Evolutionary conservation across 2,888 invertebrate genomes (phyloP).

Genomic region (Rotaria macrura): DNA sequence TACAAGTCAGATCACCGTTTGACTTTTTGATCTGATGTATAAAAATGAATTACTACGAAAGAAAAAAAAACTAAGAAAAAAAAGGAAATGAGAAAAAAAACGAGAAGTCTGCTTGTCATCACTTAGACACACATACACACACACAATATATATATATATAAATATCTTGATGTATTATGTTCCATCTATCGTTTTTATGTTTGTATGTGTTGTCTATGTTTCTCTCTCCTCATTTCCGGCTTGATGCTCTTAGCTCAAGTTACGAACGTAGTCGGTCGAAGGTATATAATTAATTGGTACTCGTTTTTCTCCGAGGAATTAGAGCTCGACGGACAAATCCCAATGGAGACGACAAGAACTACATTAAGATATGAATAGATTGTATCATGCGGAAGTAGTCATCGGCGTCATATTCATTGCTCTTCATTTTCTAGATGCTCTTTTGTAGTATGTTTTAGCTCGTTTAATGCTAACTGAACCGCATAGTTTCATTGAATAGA

Average conservation of each 20-base stretch:
- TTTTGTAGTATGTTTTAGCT: not conserved
- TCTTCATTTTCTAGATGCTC: not conserved
- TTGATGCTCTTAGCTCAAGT: not conserved
- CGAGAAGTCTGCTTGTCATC: not conserved
- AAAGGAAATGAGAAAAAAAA: not conserved
- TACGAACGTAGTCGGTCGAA: not conserved
- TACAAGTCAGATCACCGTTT: not conserved
- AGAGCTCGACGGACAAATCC: not conserved
- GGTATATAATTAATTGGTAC: not conserved
- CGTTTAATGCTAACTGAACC: not conserved
- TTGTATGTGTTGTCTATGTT: not conserved
- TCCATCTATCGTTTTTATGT: not conserved
- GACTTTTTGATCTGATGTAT: not conserved
- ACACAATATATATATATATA: no score
- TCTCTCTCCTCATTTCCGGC: not conserved
- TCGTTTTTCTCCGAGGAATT: not conserved
- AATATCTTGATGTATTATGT: not conserved
- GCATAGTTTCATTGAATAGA: no score
- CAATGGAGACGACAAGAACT: not conserved
- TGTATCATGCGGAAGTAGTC: not conserved
- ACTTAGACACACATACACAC: not conserved
- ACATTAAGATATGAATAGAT: not conserved
- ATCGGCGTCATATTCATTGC: not conserved
- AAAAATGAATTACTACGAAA: not conserved
- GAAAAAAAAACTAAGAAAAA: not conserved